A percentile compares a stretch with the other conserved stretches of the same genome.
Conservation (phyloP, 1,140 invertebrate species). For the Chionoecetes opilio region DNA sequence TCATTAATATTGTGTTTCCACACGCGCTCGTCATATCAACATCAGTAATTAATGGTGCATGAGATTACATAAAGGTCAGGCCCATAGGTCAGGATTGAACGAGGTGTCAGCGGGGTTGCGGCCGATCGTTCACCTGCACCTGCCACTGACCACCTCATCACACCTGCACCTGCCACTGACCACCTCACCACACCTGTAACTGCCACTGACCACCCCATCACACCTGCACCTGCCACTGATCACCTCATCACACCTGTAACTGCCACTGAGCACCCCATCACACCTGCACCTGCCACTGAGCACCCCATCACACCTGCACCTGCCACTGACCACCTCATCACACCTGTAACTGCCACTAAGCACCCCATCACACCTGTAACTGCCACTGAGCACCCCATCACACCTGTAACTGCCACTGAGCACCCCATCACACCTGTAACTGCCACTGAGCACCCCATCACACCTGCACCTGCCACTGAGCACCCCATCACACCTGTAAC, state of each 20-base stretch:
- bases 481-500: not conserved
- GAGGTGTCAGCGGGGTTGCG: conserved; percentile 48
- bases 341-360: not conserved
- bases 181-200: not conserved
- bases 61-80: conserved; percentile 58
- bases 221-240: not conserved
- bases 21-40: conserved; percentile 60
- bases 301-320: not conserved
- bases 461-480: not conserved
- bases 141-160: not conserved
- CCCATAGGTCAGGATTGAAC: conserved; percentile 54
- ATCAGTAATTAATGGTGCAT: conserved; percentile 57
- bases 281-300: not conserved
- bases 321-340: not conserved
- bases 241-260: not conserved
- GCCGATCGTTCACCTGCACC: not conserved
- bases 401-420: not conserved
- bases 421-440: not conserved
- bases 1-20: conserved; percentile 66
- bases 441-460: not conserved
- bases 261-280: not conserved
- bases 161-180: not conserved
- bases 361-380: not conserved
- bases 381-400: not conserved
- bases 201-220: not conserved